These are phyloP conservation scores for Holothuria scabra DNA, from an alignment of 53 echinoderm and acorn worm genomes.

Conservation along the genomic window DNA sequence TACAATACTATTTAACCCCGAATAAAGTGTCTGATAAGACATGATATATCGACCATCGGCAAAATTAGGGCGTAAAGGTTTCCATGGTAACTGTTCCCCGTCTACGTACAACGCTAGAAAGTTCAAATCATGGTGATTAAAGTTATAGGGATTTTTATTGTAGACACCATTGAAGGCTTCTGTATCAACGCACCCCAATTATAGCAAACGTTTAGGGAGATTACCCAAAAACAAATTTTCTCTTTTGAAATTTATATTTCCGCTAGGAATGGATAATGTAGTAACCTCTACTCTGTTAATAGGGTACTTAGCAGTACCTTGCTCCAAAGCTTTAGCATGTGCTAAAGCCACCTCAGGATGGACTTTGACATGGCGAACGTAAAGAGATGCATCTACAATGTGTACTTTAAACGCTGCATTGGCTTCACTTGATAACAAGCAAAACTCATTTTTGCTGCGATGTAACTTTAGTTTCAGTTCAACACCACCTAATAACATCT, in stretches of 20 bases:
- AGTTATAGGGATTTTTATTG: slow-evolving; percentile 33
- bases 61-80: slow-evolving; percentile 42
- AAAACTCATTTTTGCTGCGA: too few species aligned
- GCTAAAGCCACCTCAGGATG: slow-evolving; percentile 59
- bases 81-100: slow-evolving; percentile 53
- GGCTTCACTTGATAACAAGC: slow-evolving; percentile 44
- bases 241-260: slow-evolving; percentile 62
- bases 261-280: slow-evolving; percentile 60
- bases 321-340: slow-evolving; percentile 61
- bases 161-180: slow-evolving; percentile 9
- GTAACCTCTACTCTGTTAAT: slow-evolving; percentile 66
- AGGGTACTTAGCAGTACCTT: slow-evolving; percentile 68
- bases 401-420: slow-evolving; percentile 50
- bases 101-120: slow-evolving; percentile 56
- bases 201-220: slow-evolving; percentile 55
- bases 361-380: slow-evolving; percentile 60
- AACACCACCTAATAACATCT: slow-evolving; percentile 61
- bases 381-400: slow-evolving; percentile 62
- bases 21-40: slow-evolving; percentile 4
- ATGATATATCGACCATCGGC: background rate
- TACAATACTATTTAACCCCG: too few species aligned
- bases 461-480: slow-evolving; percentile 66
- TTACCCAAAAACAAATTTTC: slow-evolving; percentile 71
- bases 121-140: slow-evolving; percentile 52
- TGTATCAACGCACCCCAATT: background rate